Percentiles rank a stretch among this genome's conserved stretches.
phyloP scores from a whole-genome alignment of 2,888 invertebrate species.

The Perizoma flavofasciatum region DNA sequence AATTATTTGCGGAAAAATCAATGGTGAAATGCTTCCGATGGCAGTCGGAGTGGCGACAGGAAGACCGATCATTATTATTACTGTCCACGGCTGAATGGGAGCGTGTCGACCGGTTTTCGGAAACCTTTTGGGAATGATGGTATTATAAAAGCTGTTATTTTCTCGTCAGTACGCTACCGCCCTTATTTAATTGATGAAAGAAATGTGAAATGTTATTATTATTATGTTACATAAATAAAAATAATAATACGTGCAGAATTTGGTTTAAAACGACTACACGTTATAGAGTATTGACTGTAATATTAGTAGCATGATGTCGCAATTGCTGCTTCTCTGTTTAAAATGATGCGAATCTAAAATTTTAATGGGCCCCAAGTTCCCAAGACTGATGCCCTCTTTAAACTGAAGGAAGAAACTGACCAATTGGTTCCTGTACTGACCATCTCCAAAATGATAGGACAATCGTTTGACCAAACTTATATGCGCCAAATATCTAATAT shows the following conservation, averaged over 20 bases:
- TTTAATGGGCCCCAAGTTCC: too few species aligned
- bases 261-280: slow-evolving; percentile 10
- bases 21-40: slow-evolving; percentile 76
- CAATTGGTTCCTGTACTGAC: too few species aligned
- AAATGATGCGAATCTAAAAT: too few species aligned
- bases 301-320: too few species aligned
- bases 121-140: slow-evolving; percentile 65
- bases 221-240: slow-evolving; percentile 13
- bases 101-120: slow-evolving; percentile 64
- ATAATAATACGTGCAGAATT: too few species aligned
- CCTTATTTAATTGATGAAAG: slow-evolving; percentile 52
- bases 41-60: slow-evolving; percentile 63
- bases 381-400: too few species aligned
- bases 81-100: slow-evolving; percentile 63
- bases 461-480: too few species aligned
- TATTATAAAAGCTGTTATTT: slow-evolving; percentile 75
- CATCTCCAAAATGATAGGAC: too few species aligned
- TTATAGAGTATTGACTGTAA: too few species aligned
- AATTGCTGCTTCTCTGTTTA: too few species aligned
- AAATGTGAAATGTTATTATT: slow-evolving; percentile 38
- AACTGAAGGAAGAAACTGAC: too few species aligned
- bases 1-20: slow-evolving; percentile 82
- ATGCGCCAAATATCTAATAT: too few species aligned
- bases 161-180: slow-evolving; percentile 57
- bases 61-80: slow-evolving; percentile 79